Conservation (phyloP, 2,113 vertebrate genomes). For the Lophotis ruficrista region DNA sequence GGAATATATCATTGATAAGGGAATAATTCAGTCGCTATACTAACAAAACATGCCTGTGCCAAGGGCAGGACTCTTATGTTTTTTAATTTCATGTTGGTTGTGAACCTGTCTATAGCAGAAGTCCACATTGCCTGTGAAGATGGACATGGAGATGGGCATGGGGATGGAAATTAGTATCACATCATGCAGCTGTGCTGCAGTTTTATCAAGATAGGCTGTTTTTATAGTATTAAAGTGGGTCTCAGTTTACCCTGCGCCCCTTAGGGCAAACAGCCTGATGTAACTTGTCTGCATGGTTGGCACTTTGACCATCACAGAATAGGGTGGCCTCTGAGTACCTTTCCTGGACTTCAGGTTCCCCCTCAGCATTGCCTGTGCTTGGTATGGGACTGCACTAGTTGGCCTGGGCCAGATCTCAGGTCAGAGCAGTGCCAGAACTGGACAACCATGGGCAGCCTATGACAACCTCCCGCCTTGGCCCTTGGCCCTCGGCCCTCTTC, state of each 20-base stretch:
- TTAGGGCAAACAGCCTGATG: neutral
- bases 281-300: neutral
- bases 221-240: neutral
- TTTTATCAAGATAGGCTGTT: neutral
- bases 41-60: neutral
- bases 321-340: rapidly evolving
- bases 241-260: neutral
- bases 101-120: neutral
- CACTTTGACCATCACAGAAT: rapidly evolving
- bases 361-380: rapidly evolving
- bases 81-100: neutral
- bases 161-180: neutral
- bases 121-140: neutral
- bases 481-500: neutral
- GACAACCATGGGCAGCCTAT: neutral
- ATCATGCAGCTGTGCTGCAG: neutral
- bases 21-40: neutral
- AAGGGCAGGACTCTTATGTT: neutral
- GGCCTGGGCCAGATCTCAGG: neutral
- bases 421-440: neutral
- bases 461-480: neutral
- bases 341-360: neutral
- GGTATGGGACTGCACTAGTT: neutral
- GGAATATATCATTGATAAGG: neutral
- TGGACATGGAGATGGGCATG: rapidly evolving